A percentile compares a stretch with the other conserved stretches of the same genome.
Conservation (phyloP, 2,888 invertebrate genomes). For the Quadroppia sp. region DNA sequence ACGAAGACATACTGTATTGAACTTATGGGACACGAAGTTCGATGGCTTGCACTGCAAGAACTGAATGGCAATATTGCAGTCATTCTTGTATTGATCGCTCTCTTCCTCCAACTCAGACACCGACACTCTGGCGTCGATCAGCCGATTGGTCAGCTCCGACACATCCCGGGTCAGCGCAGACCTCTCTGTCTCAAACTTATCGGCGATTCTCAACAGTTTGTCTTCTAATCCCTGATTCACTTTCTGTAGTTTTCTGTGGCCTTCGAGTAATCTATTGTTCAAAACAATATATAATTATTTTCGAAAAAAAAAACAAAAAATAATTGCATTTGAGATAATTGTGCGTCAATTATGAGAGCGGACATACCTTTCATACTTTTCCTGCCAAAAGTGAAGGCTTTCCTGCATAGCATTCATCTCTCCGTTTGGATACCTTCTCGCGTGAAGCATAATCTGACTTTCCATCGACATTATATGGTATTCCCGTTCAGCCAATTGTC, state of each 20-base stretch:
- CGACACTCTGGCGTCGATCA: constrained; percentile 53
- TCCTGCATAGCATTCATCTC: constrained; percentile 74
- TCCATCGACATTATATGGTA: constrained; percentile 79
- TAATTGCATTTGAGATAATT: not conserved
- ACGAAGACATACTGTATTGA: constrained; percentile 70
- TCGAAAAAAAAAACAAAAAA: not conserved
- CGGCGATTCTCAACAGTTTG: constrained; percentile 79
- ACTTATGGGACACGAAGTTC: constrained; percentile 85
- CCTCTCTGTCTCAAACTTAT: constrained; percentile 85
- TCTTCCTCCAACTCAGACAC: constrained; percentile 55
- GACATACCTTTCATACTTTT: constrained; percentile 77
- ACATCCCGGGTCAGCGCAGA: constrained; percentile 79
- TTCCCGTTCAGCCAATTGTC: constrained; percentile 73
- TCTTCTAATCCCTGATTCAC: constrained; percentile 92
- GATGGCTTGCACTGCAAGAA: constrained; percentile 90
- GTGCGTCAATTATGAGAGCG: not conserved
- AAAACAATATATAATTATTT: constrained; percentile 6
- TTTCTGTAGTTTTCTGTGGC: constrained; percentile 86
- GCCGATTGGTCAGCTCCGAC: constrained; percentile 62
- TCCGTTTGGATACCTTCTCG: constrained; percentile 62
- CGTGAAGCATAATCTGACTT: constrained; percentile 73
- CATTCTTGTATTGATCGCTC: constrained; percentile 80
- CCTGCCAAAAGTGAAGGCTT: constrained; percentile 79
- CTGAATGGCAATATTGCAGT: constrained; percentile 88
- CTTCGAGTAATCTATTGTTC: constrained; percentile 71